A percentile compares a stretch with the other conserved stretches of the same genome.
phyloP scores from a whole-genome alignment of 64 coral and sea anemone genomes.

The Montipora capricornis region DNA sequence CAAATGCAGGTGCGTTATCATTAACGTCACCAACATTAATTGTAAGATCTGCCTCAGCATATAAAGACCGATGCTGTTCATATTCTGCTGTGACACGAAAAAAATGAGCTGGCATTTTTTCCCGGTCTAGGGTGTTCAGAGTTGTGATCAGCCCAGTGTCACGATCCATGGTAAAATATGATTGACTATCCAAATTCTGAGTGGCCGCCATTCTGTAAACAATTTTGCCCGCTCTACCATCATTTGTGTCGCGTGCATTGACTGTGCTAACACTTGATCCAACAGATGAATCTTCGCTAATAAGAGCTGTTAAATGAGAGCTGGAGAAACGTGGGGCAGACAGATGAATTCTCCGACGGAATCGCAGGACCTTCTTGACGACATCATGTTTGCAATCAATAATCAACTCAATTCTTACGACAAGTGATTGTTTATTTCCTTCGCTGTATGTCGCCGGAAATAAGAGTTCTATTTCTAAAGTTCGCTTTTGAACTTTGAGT shows the following conservation, averaged over 20 bases:
- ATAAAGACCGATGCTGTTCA: conserved; percentile 27
- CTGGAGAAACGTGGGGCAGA: conserved; percentile 77
- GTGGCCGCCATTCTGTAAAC: conserved; percentile 67
- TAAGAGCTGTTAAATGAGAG: conserved; percentile 44
- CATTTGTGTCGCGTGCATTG: conserved; percentile 63
- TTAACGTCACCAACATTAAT: conserved; percentile 82
- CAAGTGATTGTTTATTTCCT: conserved; percentile 23
- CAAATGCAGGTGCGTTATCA: conserved; percentile 83
- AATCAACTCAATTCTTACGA: conserved; percentile 61
- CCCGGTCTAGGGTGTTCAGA: conserved; percentile 50
- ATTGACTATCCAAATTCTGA: conserved; percentile 73
- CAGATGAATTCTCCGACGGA: conserved; percentile 52
- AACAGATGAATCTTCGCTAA: conserved; percentile 51
- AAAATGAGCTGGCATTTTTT: conserved; percentile 72
- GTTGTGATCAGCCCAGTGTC: conserved; percentile 76
- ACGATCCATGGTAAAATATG: conserved; percentile 68
- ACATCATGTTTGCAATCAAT: conserved; percentile 44
- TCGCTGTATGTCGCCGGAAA: conserved; percentile 1
- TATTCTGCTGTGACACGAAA: conserved; percentile 79
- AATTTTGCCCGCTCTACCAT: conserved; percentile 69
- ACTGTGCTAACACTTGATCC: conserved; percentile 73
- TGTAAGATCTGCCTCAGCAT: conserved; percentile 51
- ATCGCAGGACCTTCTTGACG: conserved; percentile 33
- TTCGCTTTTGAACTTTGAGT: conserved; percentile 33
- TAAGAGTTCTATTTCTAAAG: conserved; percentile 48